Evolutionary conservation across 2,888 invertebrate species (phyloP), one percentile per base, ranked within the genome.

Genomic region (Macrophya alboannulata): DNA sequence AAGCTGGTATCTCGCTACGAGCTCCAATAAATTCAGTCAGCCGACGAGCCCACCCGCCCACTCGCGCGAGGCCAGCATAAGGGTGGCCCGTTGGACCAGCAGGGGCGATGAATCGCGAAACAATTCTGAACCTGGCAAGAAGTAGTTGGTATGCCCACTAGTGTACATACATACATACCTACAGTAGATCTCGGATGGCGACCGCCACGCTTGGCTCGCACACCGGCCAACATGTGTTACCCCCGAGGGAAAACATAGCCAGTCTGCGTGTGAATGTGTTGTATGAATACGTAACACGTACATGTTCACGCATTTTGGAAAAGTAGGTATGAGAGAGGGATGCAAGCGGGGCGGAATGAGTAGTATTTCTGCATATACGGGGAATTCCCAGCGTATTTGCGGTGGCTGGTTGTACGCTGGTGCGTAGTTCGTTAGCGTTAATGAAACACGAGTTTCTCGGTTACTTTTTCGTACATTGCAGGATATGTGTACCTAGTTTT

Each of bases 141-240:
- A 86, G 72, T 86, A 86, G 81, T 86, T 86, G 86, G 86, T 85
- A 85, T 71, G 74, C 85, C 85, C 17, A 51, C 51, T 62, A 85
- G 65, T 59, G 51, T 51, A 77, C 77, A 17, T 21, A 15, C 15
- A 15, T 21, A 25, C 25, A 4, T 25, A 62, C 62, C 4, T 31
- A 4, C 51, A 55, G 51, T 9, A 92, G 91, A 71, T 92, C 92
- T 72, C 89, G 90, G 74, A 93, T 91, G 86, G 93, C 92, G 77
- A 94, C 94, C 94, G 17, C 92, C 72, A 93, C 77, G n/a, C 17
- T 55, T 77, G 51, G 77, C 55, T 6, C 15, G 15, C 68, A 17
- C 37, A 37, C 68, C 5, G 31, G 68, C 37, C 17, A 15, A 37
- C 68, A 68, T 45, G 12, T 71, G 21, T 55, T 55, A 37, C 55